A percentile compares a stretch with the other conserved stretches of the same genome.
phyloP scores from a whole-genome alignment of 2,113 vertebrate genomes.

The Engraulis encrasicolus region DNA sequence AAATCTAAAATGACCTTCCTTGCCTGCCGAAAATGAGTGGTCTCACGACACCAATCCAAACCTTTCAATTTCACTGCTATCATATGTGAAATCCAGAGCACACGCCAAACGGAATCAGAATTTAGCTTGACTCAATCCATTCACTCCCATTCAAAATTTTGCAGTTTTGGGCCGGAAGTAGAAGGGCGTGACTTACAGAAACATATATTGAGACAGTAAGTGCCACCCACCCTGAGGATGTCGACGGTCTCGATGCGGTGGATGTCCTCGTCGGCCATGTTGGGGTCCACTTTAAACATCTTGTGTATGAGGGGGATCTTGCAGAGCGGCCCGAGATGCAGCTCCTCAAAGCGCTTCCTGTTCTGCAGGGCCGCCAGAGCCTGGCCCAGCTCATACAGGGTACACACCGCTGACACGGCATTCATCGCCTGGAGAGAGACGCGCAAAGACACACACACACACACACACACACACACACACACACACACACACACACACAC shows the following conservation, averaged over 20 bases:
- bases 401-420: slow-evolving; percentile 65
- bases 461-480: background rate
- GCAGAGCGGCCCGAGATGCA: slow-evolving; percentile 78
- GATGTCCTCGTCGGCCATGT: slow-evolving; percentile 78
- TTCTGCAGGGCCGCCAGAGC: slow-evolving; percentile 73
- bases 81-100: too few relatives aligned
- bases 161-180: too few relatives aligned
- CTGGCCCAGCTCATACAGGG: slow-evolving; percentile 77
- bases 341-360: slow-evolving; percentile 77
- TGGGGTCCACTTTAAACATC: slow-evolving; percentile 73
- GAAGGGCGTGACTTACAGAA: too few relatives aligned
- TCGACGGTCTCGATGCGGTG: slow-evolving; percentile 74
- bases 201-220: background rate
- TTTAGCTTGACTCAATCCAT: too few relatives aligned
- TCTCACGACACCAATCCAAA: too few relatives aligned
- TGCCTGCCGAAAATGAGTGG: too few relatives aligned
- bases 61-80: too few relatives aligned
- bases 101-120: too few relatives aligned
- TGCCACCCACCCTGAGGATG: slow-evolving; percentile 70
- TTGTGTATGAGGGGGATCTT: slow-evolving; percentile 73
- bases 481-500: too few relatives aligned
- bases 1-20: too few relatives aligned
- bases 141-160: too few relatives aligned
- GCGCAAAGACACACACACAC: background rate
- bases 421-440: slow-evolving; percentile 66